phyloP scores from a whole-genome alignment of 2,113 vertebrate species.

The Gopherus flavomarginatus region DNA sequence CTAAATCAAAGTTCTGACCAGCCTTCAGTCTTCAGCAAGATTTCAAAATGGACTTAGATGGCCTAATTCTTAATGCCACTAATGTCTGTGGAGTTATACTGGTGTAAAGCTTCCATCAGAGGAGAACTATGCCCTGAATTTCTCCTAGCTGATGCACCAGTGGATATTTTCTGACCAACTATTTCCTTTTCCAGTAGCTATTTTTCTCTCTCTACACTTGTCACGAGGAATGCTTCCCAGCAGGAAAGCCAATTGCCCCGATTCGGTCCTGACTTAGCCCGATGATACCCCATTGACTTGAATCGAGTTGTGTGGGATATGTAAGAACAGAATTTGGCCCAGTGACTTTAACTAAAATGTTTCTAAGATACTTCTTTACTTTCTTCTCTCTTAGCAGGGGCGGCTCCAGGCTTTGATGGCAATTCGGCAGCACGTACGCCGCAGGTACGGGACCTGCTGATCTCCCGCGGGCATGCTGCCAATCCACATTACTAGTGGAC shows the following conservation, averaged over 20 bases:
- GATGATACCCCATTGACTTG: neutral
- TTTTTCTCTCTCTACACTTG: neutral
- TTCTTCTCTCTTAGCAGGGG: neutral
- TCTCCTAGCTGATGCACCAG: neutral
- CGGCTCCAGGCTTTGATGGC: too few relatives aligned
- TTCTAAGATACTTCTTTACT: conserved; percentile 15
- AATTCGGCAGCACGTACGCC: too few relatives aligned
- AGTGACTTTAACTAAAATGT: neutral
- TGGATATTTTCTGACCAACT: neutral
- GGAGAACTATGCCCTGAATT: neutral
- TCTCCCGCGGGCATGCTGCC: too few relatives aligned
- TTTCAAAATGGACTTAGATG: neutral
- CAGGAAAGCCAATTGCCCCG: conserved; percentile 33
- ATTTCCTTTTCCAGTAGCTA: neutral
- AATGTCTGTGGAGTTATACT: neutral
- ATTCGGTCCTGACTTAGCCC: neutral
- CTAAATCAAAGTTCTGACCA: neutral
- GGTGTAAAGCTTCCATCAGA: neutral
- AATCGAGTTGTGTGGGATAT: neutral
- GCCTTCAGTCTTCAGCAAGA: neutral
- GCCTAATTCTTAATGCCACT: neutral
- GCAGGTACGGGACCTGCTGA: too few relatives aligned
- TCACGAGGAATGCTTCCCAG: neutral
- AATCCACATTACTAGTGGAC: too few relatives aligned
- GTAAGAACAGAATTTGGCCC: neutral